Evolutionary conservation across 2,888 invertebrate genomes (phyloP).

Genomic region (Diogma glabrata): DNA sequence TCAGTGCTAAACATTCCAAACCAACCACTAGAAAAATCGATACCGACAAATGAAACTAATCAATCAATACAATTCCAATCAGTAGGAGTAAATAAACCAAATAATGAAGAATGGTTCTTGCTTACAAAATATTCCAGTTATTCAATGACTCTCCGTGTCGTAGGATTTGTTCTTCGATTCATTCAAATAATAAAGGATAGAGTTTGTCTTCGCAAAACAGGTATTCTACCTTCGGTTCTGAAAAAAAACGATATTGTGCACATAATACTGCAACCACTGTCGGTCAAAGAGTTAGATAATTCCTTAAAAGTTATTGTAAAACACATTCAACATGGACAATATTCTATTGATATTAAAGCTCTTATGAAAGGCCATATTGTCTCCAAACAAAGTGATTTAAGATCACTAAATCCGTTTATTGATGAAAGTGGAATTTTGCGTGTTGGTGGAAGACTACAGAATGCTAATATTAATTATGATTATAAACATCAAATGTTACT

Average conservation of each 20-base stretch:
- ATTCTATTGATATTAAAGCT: no score
- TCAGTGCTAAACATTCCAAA: background rate
- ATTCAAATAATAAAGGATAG: no score
- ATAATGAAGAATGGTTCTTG: background rate
- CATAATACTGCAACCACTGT: background rate
- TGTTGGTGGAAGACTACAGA: background rate
- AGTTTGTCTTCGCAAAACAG: no score
- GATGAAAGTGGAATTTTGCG: background rate
- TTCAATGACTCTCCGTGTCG: background rate
- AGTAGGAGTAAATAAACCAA: no score
- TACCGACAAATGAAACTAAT: background rate
- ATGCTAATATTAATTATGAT: background rate
- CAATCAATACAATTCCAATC: no score
- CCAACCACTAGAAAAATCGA: background rate
- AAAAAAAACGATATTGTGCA: background rate
- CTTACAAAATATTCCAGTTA: background rate
- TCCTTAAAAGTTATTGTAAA: background rate
- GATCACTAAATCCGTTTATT: background rate
- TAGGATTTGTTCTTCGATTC: no score
- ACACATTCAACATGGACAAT: background rate
- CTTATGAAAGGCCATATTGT: no score
- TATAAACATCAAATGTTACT: no score
- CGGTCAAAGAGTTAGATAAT: background rate
- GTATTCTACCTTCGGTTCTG: no score
- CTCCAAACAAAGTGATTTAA: no score